Evolutionary conservation across 2,113 vertebrate species (phyloP).

Genomic region (Pteruthius melanotis): DNA sequence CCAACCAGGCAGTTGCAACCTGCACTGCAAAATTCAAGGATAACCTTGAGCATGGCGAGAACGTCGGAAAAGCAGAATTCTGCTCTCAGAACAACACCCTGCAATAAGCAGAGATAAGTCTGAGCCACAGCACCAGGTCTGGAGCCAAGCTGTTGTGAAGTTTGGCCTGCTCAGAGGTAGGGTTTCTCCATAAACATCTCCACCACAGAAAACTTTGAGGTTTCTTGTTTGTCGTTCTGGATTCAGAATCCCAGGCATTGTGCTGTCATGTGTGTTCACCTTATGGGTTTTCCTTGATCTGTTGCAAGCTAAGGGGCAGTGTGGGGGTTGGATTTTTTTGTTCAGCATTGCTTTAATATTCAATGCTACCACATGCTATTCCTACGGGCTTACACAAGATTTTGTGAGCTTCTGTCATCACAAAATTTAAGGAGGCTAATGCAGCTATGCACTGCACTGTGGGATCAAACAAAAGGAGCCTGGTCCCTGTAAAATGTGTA

Average conservation of each 20-base stretch:
- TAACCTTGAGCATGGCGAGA: rapidly evolving
- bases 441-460: rapidly evolving
- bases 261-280: not conserved
- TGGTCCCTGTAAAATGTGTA: not conserved
- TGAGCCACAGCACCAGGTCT: not conserved
- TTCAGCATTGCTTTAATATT: not conserved
- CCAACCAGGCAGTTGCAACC: not conserved
- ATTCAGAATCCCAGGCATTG: not conserved
- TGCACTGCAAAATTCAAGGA: not conserved
- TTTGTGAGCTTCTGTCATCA: not conserved
- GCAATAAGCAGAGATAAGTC: not conserved
- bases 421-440: not conserved
- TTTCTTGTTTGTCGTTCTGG: not conserved
- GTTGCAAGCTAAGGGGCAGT: not conserved
- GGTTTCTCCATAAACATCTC: not conserved
- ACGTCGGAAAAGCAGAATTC: not conserved
- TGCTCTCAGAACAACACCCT: not conserved
- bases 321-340: not conserved
- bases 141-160: not conserved
- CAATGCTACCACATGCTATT: not conserved
- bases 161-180: not conserved
- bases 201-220: not conserved
- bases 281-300: not conserved
- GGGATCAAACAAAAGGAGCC: not conserved
- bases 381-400: not conserved